Conservation (phyloP, 2,113 vertebrate genomes). For the Pelecanoides urinatrix region DNA sequence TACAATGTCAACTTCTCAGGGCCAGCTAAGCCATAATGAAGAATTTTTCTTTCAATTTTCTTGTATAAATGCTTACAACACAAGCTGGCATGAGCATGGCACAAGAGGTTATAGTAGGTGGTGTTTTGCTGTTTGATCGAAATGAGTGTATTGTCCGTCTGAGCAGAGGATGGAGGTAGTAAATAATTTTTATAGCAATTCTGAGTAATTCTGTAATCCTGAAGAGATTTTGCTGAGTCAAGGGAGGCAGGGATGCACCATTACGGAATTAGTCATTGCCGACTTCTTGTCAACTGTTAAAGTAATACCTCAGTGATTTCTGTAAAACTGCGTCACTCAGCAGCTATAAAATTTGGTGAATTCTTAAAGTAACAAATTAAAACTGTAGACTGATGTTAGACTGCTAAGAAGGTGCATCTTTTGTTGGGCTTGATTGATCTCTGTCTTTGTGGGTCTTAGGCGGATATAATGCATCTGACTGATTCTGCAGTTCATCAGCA, state of each 20-base stretch:
- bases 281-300: neutral
- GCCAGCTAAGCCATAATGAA: neutral
- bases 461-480: conserved; percentile 88
- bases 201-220: neutral
- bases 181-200: neutral
- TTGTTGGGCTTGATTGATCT: neutral
- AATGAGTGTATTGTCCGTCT: neutral
- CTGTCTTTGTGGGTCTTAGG: conserved; percentile 65
- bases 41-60: neutral
- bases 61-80: neutral
- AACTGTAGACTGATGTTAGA: neutral
- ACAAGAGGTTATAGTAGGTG: neutral
- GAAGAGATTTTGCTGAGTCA: neutral
- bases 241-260: neutral
- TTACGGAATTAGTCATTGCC: neutral
- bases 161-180: neutral
- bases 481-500: conserved; percentile 80
- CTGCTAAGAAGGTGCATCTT: neutral
- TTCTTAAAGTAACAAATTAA: neutral
- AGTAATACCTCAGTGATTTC: neutral
- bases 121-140: neutral
- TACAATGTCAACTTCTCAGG: neutral
- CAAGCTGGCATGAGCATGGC: neutral
- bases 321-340: neutral
- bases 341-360: neutral